Evolutionary conservation across 2,113 vertebrate species (phyloP), one percentile per base, ranked within the genome.

Genomic region (Nesoenas mayeri): DNA sequence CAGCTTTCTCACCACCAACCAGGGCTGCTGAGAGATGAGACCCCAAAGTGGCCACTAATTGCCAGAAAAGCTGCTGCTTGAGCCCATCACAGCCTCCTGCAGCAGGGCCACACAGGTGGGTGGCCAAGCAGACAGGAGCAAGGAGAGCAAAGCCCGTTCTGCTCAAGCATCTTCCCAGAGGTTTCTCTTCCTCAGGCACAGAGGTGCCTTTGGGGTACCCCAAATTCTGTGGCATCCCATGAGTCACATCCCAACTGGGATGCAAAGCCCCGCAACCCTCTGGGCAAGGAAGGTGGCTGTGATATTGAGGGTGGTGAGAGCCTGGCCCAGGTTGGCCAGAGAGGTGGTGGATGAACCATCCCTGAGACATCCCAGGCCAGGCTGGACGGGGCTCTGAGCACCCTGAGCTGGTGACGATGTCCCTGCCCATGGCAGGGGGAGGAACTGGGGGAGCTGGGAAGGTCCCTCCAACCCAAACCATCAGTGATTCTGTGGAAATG

Each of bases 21-120:
- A 1, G 5, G 40, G 56, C 75, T 79, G n/a, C 36, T 3, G 64
- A 6, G 57, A 69, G 51, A 51, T 1, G 22, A 25, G 66, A 3
- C n/a, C 38, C 2, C 1, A 4, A 19, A 24, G 44, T 2, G 56
- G 48, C 42, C 58, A 9, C 50, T 2, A 9, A 1, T 1, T 5
- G 3, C 70, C 6, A 32, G 38, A 16, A 8, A 32, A 3, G 47
- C 44, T 61, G 60, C 12, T 0, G 4, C 25, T 29, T 11, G 24
- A 78, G 40, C 58, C 54, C 54, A 13, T 10, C 47, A 56, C 28
- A 6, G 71, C 1, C 32, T 32, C 47, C 57, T 42, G 19, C 51
- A 4, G 57, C 0, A 4, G 9, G 12, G 70, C 36, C 0, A 1
- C 12, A 3, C 2, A 31, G 44, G 10, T 29, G 31, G 18, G 36